phyloP scores from a whole-genome alignment of 2,888 invertebrate genomes.

The Brenthis hecate region DNA sequence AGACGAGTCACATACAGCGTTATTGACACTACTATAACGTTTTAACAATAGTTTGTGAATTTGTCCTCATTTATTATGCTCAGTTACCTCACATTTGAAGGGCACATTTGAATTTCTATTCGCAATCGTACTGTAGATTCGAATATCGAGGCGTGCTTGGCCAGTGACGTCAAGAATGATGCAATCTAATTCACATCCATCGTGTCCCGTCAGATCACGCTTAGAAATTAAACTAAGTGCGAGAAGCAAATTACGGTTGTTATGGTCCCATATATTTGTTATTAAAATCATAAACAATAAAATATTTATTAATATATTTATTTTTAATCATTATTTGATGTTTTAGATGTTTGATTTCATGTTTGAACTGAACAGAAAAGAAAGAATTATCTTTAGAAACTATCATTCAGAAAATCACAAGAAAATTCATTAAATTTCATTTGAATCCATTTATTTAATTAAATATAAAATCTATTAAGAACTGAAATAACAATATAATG shows the following conservation, averaged over 20 bases:
- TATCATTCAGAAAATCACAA: no score
- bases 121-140: slow-evolving; percentile 51
- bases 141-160: slow-evolving; percentile 60
- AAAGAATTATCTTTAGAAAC: no score
- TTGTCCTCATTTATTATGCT: slow-evolving; percentile 29
- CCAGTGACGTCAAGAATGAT: slow-evolving; percentile 72
- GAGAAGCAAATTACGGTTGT: slow-evolving; percentile 24
- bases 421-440: no score
- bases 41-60: slow-evolving; percentile 10
- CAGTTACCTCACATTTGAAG: slow-evolving; percentile 58
- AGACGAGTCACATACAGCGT: no score
- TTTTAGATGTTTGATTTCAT: not conserved
- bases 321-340: not conserved
- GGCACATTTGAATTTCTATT: slow-evolving; percentile 65
- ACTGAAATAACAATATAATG: no score
- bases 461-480: no score
- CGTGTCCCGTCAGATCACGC: slow-evolving; percentile 39
- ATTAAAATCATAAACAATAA: slow-evolving; percentile 7
- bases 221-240: slow-evolving; percentile 27
- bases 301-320: slow-evolving; percentile 8
- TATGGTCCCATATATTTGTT: slow-evolving; percentile 20
- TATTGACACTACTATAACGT: not conserved
- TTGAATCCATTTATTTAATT: no score
- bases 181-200: slow-evolving; percentile 60
- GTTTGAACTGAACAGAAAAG: no score